phyloP scores from a whole-genome alignment of 2,888 invertebrate genomes.

The Philonicus albiceps region DNA sequence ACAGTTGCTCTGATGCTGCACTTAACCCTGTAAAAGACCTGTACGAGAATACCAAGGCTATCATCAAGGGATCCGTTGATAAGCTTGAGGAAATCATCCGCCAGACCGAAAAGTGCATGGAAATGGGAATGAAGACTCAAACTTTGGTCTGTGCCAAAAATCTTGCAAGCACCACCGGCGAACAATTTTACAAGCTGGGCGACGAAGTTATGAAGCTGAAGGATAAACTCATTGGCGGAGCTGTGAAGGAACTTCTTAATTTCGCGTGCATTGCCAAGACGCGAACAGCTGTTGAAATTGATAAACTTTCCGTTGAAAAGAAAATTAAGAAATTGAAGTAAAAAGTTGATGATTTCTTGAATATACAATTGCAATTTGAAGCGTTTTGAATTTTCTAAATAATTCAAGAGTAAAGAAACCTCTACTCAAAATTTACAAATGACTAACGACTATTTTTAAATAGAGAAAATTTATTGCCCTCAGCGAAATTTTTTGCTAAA shows the following conservation, averaged over 20 bases:
- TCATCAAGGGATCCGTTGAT: not conserved
- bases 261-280: not conserved
- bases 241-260: constrained; percentile 6
- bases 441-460: not conserved
- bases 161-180: not conserved
- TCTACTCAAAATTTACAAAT: not conserved
- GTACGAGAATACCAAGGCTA: not conserved
- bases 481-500: too few relatives aligned
- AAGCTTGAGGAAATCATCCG: constrained; percentile 3
- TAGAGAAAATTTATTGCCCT: too few relatives aligned
- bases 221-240: not conserved
- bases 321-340: constrained; percentile 17
- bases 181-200: not conserved
- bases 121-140: not conserved
- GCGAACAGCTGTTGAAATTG: not conserved
- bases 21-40: not conserved
- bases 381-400: not conserved
- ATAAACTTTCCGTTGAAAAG: not conserved
- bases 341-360: not conserved
- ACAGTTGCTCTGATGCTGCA: constrained; percentile 3
- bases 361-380: not conserved
- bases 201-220: not conserved
- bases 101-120: not conserved
- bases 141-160: not conserved
- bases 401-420: not conserved